These are phyloP conservation scores for Gymnoscelis rufifasciata DNA, from an alignment of 2,888 invertebrate genomes.

Conservation along the genomic window DNA sequence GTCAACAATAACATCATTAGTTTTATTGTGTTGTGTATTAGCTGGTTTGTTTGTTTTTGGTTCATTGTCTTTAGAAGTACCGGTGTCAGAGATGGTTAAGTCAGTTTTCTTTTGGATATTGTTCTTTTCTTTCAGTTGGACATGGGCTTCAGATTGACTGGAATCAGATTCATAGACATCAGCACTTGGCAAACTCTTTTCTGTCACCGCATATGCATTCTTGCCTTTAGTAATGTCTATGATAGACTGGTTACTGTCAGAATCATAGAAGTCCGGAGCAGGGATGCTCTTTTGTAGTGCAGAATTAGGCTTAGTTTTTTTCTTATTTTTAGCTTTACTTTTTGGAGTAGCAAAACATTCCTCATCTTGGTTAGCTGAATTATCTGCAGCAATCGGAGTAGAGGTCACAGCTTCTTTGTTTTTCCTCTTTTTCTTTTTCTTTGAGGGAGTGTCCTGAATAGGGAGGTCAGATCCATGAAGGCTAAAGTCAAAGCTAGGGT, in stretches of 20 bases:
- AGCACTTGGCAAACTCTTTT: constrained; percentile 58
- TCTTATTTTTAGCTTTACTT: constrained; percentile 68
- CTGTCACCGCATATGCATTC: constrained; percentile 54
- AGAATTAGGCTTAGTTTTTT: constrained; percentile 52
- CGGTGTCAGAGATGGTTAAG: constrained; percentile 40
- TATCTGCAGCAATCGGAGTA: constrained; percentile 42
- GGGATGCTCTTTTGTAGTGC: constrained; percentile 60
- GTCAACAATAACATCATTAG: constrained; percentile 44
- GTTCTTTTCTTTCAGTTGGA: constrained; percentile 30
- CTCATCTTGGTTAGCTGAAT: constrained; percentile 35
- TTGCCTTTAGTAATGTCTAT: constrained; percentile 45
- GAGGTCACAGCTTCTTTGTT: constrained; percentile 54
- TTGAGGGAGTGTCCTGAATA: constrained; percentile 52
- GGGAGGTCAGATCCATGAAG: constrained; percentile 69
- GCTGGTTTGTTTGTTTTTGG: background rate
- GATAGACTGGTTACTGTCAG: constrained; percentile 74
- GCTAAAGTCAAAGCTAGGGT: constrained; percentile 70
- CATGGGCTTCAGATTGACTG: constrained; percentile 46
- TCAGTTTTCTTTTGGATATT: constrained; percentile 21
- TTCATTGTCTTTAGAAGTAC: constrained; percentile 16
- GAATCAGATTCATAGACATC: constrained; percentile 81
- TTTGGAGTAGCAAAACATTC: constrained; percentile 71
- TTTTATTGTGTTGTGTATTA: background rate
- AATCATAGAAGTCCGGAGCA: constrained; percentile 77
- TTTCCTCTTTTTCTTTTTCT: constrained; percentile 67